Evolutionary conservation across 1,140 invertebrate species (phyloP).

Genomic region (Ephestia elutella): DNA sequence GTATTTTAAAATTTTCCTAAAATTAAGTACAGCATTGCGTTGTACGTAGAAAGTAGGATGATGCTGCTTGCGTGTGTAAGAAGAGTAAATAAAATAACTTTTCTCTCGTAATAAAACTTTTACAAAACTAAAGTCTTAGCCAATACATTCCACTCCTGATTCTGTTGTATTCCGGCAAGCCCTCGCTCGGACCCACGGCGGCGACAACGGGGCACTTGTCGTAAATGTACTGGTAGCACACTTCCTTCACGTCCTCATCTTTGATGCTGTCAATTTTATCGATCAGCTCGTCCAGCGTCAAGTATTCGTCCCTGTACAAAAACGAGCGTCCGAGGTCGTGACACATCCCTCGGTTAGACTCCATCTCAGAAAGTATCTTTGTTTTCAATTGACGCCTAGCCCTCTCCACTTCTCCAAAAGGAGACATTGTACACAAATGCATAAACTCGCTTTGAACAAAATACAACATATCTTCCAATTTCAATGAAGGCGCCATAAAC

Average conservation of each 20-base stretch:
- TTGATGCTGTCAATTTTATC: conserved; percentile 80
- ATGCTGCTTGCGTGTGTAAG: too few species aligned
- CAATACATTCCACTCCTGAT: conserved; percentile 80
- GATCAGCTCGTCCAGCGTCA: conserved; percentile 81
- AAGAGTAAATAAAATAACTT: too few species aligned
- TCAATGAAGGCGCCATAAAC: conserved; percentile 39
- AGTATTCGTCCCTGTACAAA: conserved; percentile 81
- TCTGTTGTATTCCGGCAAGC: conserved; percentile 79
- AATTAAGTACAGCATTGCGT: too few species aligned
- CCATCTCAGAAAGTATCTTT: conserved; percentile 78
- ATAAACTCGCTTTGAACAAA: conserved; percentile 55
- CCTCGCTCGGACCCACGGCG: conserved; percentile 80
- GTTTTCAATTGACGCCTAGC: conserved; percentile 57
- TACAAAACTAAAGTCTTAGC: conserved; percentile 46
- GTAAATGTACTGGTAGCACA: conserved; percentile 81
- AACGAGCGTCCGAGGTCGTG: conserved; percentile 88
- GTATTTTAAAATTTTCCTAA: too few species aligned
- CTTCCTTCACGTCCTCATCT: conserved; percentile 75
- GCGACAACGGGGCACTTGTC: conserved; percentile 82
- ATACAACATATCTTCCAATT: conserved; percentile 52
- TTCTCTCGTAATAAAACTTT: too few species aligned
- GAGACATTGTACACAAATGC: conserved; percentile 49
- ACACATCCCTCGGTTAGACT: conserved; percentile 84
- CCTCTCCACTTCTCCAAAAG: conserved; percentile 50
- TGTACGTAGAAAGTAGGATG: too few species aligned